Base-by-base conservation (phyloP, 2,888 invertebrate genomes). In the Ochropleura plecta region DNA sequence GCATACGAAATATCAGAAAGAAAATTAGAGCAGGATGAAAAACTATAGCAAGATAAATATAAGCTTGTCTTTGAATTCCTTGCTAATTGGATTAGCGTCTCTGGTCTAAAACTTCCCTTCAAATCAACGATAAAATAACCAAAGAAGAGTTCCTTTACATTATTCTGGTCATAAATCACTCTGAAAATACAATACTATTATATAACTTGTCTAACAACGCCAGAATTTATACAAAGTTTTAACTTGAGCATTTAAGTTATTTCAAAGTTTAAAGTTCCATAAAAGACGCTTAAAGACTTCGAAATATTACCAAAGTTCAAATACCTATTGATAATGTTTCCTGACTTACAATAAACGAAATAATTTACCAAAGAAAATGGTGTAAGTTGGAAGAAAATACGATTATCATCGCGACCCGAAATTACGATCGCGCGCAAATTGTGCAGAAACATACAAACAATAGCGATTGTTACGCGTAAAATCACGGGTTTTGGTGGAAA, bases 401-500 rank as follows among this genome's bases (percentile, higher is more conserved):
- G 76, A 77, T 73, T 65, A 77, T 84, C 79, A 79, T 79, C 75
- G 12, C 59, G 67, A 62, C 78, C 60, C 70, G 12, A 73, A 70
- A 74, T 78, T 78, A 63, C 62, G 65, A 40, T 20, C 30, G 18
- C 48, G 65, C 42, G 68, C 55, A 85, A 86, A 86, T 85, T 77
- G 81, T 53, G 70, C 65, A 78, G 83, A 85, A 86, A 81, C 68
- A 78, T 20, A 40, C 75, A 81, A 81, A 88, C 88, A 88, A 88
- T 78, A 66, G 7, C 12, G 73, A 76, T 82, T 80, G 80, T 82
- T 83, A 71, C 69, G 51, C 70, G 49, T 64, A 80, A 86, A 81
- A 86, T 79, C 83, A 83, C 76, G 59, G 70, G 42, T 73, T 83
- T 70, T 63, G 55, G 59, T 53, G 55, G 40, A 86, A 84, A 84